A percentile compares a stretch with the other conserved stretches of the same genome.
Conservation (phyloP, 2,888 invertebrate species). For the Cabera pusaria region DNA sequence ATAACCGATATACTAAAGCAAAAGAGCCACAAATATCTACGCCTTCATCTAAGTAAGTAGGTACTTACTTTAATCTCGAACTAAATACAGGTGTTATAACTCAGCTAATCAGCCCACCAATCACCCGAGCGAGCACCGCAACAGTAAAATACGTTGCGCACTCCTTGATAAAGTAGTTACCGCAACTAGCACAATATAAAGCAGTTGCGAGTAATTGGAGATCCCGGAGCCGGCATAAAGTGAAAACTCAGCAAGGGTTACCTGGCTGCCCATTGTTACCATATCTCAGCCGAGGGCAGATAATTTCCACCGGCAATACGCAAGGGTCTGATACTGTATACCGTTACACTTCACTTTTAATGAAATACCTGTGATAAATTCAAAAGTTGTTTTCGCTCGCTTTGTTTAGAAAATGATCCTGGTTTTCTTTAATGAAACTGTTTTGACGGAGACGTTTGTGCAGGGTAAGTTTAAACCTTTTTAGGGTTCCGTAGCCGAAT, state of each 20-base stretch:
- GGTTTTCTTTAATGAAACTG: constrained; percentile 10
- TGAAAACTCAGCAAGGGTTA: constrained; percentile 42
- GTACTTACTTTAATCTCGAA: too few relatives aligned
- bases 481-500: too few relatives aligned
- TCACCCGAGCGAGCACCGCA: constrained; percentile 15
- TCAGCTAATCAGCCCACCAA: constrained; percentile 19
- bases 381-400: constrained; percentile 29
- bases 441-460: constrained; percentile 5
- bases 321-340: constrained; percentile 43
- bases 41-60: too few relatives aligned
- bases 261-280: constrained; percentile 50
- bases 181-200: constrained; percentile 26
- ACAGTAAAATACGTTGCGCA: constrained; percentile 17
- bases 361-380: constrained; percentile 42
- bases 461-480: constrained; percentile 2
- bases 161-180: constrained; percentile 24
- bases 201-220: constrained; percentile 25
- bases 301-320: constrained; percentile 48
- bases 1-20: too few relatives aligned
- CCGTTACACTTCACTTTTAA: constrained; percentile 36
- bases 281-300: constrained; percentile 54
- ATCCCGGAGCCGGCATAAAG: constrained; percentile 25
- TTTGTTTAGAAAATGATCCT: constrained; percentile 14
- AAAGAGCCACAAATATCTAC: too few relatives aligned
- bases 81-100: not conserved